Evolutionary conservation across 2,113 vertebrate genomes (phyloP).

Genomic region (Anas platyrhynchos): DNA sequence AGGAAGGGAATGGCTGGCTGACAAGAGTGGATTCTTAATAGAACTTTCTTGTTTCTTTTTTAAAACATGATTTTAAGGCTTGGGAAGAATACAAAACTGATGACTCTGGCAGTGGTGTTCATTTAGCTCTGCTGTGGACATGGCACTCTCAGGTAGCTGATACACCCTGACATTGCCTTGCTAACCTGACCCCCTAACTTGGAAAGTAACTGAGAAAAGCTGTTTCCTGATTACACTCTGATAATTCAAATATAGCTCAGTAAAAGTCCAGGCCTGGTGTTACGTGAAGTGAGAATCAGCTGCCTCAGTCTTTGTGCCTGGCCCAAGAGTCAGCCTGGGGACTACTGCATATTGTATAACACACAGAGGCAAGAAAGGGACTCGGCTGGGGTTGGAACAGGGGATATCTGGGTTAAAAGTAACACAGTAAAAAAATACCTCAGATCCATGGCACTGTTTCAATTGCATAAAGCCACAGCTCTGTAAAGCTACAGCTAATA

Average conservation of each 20-base stretch:
- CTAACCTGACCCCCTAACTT: neutral
- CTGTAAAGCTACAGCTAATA: neutral
- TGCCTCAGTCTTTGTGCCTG: fast-evolving
- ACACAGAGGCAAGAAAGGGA: neutral
- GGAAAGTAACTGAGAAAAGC: neutral
- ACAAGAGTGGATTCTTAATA: neutral
- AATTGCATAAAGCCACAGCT: neutral
- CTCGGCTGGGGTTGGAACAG: neutral
- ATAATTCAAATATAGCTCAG: neutral
- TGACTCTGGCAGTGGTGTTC: fast-evolving
- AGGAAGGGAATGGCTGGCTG: neutral
- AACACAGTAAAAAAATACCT: neutral
- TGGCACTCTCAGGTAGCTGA: neutral
- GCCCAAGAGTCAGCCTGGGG: neutral
- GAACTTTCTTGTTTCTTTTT: neutral
- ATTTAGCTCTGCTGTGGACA: neutral
- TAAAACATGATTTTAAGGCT: neutral
- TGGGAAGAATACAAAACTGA: neutral
- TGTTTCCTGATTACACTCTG: neutral
- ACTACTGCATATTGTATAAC: neutral
- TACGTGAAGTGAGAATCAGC: neutral
- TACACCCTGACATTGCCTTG: neutral
- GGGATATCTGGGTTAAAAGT: neutral
- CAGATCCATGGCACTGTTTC: neutral
- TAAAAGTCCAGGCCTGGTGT: neutral